phyloP scores from a whole-genome alignment of 1,140 invertebrate species.

The Drosophila miranda region DNA sequence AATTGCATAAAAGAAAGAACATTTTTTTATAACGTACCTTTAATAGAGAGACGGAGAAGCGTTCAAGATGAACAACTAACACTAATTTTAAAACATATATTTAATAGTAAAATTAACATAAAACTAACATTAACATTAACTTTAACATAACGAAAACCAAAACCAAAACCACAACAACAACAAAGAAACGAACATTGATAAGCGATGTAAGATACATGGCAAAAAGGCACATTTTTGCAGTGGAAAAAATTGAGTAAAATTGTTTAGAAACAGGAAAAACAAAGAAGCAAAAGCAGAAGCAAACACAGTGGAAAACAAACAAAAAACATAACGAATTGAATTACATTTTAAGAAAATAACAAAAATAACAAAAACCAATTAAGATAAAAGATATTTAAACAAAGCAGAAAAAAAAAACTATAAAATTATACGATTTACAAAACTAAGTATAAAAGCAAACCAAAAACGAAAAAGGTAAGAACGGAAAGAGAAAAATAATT shows the following conservation, averaged over 20 bases:
- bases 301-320: constrained; percentile 13
- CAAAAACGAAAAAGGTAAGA: background rate
- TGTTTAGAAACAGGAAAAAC: constrained; percentile 21
- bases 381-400: constrained; percentile 33
- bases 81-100: constrained; percentile 72
- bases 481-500: constrained; percentile 32
- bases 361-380: constrained; percentile 23
- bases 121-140: constrained; percentile 54
- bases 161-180: constrained; percentile 28
- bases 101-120: constrained; percentile 69
- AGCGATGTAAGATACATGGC: constrained; percentile 8
- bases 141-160: constrained; percentile 26
- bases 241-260: constrained; percentile 26
- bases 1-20: constrained; percentile 13
- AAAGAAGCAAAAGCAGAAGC: constrained; percentile 5
- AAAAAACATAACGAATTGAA: constrained; percentile 54
- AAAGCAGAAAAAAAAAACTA: constrained; percentile 33
- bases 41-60: constrained; percentile 42
- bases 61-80: constrained; percentile 52
- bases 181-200: constrained; percentile 43
- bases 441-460: constrained; percentile 27
- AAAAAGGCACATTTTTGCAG: constrained; percentile 15
- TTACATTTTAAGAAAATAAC: constrained; percentile 60
- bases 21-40: constrained; percentile 76
- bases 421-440: constrained; percentile 72